Base-by-base conservation (phyloP, 1,140 invertebrate genomes). In the Drosophila sulfurigaster region DNA sequence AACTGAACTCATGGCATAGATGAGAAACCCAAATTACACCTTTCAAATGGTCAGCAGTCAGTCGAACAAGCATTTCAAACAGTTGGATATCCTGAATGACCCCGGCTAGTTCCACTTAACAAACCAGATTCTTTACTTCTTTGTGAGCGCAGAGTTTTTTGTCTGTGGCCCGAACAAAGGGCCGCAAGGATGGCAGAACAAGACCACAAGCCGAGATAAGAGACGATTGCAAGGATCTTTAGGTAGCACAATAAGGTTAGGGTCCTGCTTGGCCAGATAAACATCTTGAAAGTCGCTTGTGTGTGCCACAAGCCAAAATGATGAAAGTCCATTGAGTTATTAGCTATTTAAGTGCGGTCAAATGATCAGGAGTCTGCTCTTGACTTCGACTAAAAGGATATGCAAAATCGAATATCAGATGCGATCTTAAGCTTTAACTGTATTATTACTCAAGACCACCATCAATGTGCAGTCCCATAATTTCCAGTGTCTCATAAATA, bases 121-220 rank as follows among this genome's bases (percentile, higher is more conserved):
- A 73, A 65, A 54, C n/a, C n/a, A 75, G 69, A 77, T 63, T 49
- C 57, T 41, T 62, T 52, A 35, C 5, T 46, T 16, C 25, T 65
- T 41, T 52, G 8, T 43, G 28, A 41, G 59, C 48, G 66, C 32
- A 38, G 25, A 52, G 76, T 71, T 67, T 85, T 71, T 58, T 65
- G 32, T 81, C 66, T 66, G 51, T 57, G 64, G 13, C 10, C 6
- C 13, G 66, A 66, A 88, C 77, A 88, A 80, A 58, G 64, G 54
- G 0, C 5, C 52, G 56, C 46, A 73, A 52, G 71, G 51, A 75
- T 83, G 64, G 51, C 68, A 8, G 51, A 79, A 38, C 75, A 85
- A 85, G 83, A 78, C 85, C 85, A 81, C 85, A 88, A 88, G 85
- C 86, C 82, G 85, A 89, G 85, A 88, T 88, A 89, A 85, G 86